Conservation (phyloP, 2,888 invertebrate genomes). For the Calephelis perditalis region DNA sequence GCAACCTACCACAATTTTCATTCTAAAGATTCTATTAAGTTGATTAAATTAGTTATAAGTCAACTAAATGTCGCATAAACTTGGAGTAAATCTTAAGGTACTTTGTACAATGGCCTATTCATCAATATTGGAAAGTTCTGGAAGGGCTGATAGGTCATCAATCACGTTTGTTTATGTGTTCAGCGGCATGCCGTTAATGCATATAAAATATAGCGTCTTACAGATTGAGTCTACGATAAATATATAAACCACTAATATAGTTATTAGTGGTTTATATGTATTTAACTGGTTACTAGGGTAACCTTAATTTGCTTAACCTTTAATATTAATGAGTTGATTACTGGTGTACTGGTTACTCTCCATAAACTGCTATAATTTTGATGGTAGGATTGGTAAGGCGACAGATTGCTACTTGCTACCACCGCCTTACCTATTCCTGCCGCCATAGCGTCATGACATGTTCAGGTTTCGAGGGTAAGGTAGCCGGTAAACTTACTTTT, state of each 20-base stretch:
- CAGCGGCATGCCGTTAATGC: conserved; percentile 1
- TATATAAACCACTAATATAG: too few species aligned
- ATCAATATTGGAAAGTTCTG: conserved; percentile 10
- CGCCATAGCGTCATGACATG: too few species aligned
- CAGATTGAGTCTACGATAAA: conserved; percentile 1
- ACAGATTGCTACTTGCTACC: too few species aligned
- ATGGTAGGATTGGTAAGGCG: too few species aligned
- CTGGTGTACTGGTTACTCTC: too few species aligned
- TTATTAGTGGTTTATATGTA: conserved; percentile 1
- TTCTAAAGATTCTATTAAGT: background rate
- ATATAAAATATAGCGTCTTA: conserved; percentile 8
- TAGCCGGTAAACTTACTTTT: too few species aligned
- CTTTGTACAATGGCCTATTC: background rate
- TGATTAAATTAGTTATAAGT: background rate
- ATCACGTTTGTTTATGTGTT: conserved; percentile 5
- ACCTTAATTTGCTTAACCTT: background rate
- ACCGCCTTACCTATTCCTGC: too few species aligned
- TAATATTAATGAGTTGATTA: background rate
- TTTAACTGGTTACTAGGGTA: background rate
- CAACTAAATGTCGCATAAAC: background rate
- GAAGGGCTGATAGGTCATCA: conserved; percentile 9
- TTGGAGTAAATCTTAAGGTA: background rate
- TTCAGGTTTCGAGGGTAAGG: too few species aligned
- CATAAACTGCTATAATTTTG: too few species aligned
- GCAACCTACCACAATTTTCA: too few species aligned